These are phyloP conservation scores for Cabera pusaria DNA, from an alignment of 2,888 invertebrate species.

Conservation along the genomic window DNA sequence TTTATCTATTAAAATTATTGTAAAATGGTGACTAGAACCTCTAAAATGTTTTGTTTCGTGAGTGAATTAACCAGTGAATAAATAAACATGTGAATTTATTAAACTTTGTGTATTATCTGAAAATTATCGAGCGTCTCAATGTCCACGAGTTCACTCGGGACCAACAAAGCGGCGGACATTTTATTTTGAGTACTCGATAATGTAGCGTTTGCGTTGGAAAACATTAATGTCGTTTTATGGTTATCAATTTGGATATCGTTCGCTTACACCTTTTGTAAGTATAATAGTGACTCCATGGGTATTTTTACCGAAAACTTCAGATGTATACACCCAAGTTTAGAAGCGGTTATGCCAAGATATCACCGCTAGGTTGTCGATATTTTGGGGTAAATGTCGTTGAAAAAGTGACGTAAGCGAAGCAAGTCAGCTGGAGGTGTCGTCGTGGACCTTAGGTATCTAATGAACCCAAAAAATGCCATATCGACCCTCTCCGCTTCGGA, in stretches of 20 bases:
- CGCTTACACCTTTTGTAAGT: conserved; percentile 83
- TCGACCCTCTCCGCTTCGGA: conserved; percentile 75
- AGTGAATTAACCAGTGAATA: conserved; percentile 70
- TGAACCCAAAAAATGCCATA: conserved; percentile 54
- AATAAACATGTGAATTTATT: conserved; percentile 66
- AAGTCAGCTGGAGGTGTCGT: conserved; percentile 56
- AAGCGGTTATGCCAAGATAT: conserved; percentile 65
- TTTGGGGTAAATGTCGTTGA: conserved; percentile 68
- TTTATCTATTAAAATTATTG: conserved; percentile 62
- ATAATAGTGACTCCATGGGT: conserved; percentile 49
- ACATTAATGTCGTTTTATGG: conserved; percentile 82
- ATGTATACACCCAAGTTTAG: conserved; percentile 48
- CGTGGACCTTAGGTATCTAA: conserved; percentile 48
- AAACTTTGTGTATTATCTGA: conserved; percentile 62
- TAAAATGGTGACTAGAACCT: conserved; percentile 75
- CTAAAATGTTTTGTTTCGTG: conserved; percentile 59
- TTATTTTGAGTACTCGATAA: conserved; percentile 84
- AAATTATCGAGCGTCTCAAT: conserved; percentile 79
- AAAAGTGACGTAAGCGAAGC: conserved; percentile 73
- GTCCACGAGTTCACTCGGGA: conserved; percentile 83
- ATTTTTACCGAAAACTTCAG: conserved; percentile 49
- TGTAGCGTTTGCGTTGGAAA: conserved; percentile 82
- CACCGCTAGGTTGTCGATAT: conserved; percentile 70
- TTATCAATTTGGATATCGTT: conserved; percentile 77
- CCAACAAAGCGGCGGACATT: conserved; percentile 84